Evolutionary conservation across 2,113 vertebrate species (phyloP).

Genomic region (Larimichthys crocea): DNA sequence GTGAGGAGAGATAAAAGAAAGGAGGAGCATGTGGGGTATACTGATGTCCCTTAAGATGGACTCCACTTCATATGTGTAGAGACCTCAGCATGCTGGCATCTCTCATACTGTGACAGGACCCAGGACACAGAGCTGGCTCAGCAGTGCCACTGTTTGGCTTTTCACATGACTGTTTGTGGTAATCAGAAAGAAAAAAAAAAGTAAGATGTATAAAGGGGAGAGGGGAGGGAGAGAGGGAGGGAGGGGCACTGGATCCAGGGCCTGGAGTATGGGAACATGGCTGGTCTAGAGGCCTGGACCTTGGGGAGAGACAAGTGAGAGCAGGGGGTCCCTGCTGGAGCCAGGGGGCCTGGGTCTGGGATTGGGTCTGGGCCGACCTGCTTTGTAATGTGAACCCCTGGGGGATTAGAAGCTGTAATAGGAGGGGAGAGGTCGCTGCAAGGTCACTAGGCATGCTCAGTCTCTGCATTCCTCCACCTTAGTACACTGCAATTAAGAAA

Average conservation of each 20-base stretch:
- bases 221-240: neutral
- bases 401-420: slow-evolving; percentile 85
- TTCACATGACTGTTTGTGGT: slow-evolving; percentile 73
- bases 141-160: slow-evolving; percentile 71
- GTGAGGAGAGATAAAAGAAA: slow-evolving; percentile 36
- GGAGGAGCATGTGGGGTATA: slow-evolving; percentile 52
- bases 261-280: slow-evolving; percentile 74
- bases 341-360: slow-evolving; percentile 73
- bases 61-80: slow-evolving; percentile 59
- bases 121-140: slow-evolving; percentile 58
- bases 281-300: slow-evolving; percentile 71
- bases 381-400: slow-evolving; percentile 87
- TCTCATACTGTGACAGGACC: slow-evolving; percentile 69
- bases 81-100: slow-evolving; percentile 69
- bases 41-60: slow-evolving; percentile 61
- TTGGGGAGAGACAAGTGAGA: slow-evolving; percentile 73
- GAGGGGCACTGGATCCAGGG: slow-evolving; percentile 63
- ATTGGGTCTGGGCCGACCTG: slow-evolving; percentile 75
- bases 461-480: slow-evolving; percentile 85
- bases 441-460: slow-evolving; percentile 85
- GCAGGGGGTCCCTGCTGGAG: slow-evolving; percentile 74
- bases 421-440: slow-evolving; percentile 84
- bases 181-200: slow-evolving; percentile 64
- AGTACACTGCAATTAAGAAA: slow-evolving; percentile 86
- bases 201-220: slow-evolving; percentile 11